Evolutionary conservation across 1,140 invertebrate genomes (phyloP).

Genomic region (Drosophila varians): DNA sequence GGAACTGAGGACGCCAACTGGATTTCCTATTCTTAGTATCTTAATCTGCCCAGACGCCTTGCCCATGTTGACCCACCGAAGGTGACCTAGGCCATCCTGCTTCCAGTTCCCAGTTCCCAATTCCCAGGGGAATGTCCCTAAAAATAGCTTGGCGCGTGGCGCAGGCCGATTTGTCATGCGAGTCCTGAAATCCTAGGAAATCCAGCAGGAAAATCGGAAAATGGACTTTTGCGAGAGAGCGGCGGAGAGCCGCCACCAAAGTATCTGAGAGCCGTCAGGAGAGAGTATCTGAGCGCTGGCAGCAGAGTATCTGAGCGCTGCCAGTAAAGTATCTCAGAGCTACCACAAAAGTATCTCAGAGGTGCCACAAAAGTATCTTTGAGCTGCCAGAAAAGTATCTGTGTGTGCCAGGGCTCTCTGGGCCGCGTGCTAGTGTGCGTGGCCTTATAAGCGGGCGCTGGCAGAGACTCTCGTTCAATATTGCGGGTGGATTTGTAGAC

Average conservation of each 20-base stretch:
- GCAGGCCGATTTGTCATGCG: slow-evolving; percentile 36
- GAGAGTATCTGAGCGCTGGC: slow-evolving; percentile 2
- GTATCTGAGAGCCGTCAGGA: slow-evolving; percentile 1
- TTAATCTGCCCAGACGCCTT: background rate
- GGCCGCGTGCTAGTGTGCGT: slow-evolving; percentile 1
- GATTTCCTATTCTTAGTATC: slow-evolving; percentile 18
- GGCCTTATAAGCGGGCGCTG: slow-evolving; percentile 8
- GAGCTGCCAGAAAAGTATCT: background rate
- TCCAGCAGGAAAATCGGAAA: slow-evolving; percentile 31
- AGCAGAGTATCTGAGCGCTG: background rate
- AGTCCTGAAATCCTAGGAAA: slow-evolving; percentile 23
- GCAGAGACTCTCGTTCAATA: background rate
- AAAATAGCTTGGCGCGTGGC: slow-evolving; percentile 29
- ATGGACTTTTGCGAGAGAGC: slow-evolving; percentile 17
- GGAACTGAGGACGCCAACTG: slow-evolving; percentile 14
- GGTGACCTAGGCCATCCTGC: background rate
- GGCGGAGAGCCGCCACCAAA: background rate
- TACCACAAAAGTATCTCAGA: background rate
- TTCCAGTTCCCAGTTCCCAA: background rate
- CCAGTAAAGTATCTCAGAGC: slow-evolving; percentile 2
- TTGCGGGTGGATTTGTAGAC: background rate
- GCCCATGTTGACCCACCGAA: slow-evolving; percentile 3
- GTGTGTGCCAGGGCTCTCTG: background rate
- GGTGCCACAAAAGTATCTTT: background rate
- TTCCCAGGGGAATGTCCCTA: slow-evolving; percentile 4